Evolutionary conservation across 2,888 invertebrate genomes (phyloP), one percentile per base, ranked within the genome.

Genomic region (Teleogryllus oceanicus): DNA sequence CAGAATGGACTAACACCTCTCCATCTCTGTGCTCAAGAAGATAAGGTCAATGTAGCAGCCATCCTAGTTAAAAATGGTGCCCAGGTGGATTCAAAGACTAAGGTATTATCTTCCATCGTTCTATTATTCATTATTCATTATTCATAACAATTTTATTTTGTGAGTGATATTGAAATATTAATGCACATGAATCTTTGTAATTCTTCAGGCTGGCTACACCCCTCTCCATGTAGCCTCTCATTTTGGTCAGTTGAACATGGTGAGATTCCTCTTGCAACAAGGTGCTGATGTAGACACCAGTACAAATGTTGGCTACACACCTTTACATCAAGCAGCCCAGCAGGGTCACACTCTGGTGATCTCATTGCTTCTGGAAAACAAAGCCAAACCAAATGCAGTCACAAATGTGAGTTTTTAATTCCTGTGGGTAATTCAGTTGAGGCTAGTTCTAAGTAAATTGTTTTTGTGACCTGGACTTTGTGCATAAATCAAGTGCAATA

Each of bases 281-380:
- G 93, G 94, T 80, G 98, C 98, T 0, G 93, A 95, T 84, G 95
- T 98, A 78, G 93, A 95, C 83, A 92, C 93, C 5, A 90, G 89
- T 76, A 95, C 95, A 0, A 90, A 91, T 12, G 92, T 93, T 80
- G 95, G 95, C 77, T 97, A 97, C 87, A 98, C 99, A 0, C 96
- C 99, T 0, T 90, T 99, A 18, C 99, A 99, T 89, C 98, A 99
- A 87, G 99, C 99, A 1, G 97, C 99, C 0, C 99, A 99, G 86
- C 99, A 99, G 88, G 98, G 98, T 0, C 99, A 99, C 88, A 96
- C 97, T 1, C 92, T 97, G 84, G 96, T 99, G 83, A 96, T 98
- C 79, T 96, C 94, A 85, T 90, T 98, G 79, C 90, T 99, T 75
- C 89, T 99, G 83, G 97, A 98, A 85, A 93, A 95, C 88, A 95